Base-by-base conservation (phyloP, 2,113 vertebrate species). In the Notechis scutatus region DNA sequence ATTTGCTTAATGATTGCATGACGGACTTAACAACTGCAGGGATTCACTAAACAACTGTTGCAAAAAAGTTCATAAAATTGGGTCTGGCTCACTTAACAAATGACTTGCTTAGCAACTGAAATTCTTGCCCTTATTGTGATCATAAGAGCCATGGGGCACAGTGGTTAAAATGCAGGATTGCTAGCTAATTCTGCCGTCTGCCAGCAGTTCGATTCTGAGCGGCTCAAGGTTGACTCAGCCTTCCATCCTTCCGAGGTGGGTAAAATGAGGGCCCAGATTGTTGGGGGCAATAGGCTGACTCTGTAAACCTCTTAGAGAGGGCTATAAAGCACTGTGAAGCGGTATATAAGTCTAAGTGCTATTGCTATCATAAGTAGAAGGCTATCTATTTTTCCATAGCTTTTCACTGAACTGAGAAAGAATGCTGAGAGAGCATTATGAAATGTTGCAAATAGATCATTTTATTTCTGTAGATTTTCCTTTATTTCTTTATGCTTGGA, bases 401-500 rank as follows among this genome's bases (percentile, higher is more conserved):
- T 1, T 34, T 64, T 21, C 47, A 24, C 54, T 29, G 54, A 45
- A 54, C 3, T 50, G 42, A 54, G 64, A 91, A 10, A 85, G 34
- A 11, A 85, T 85, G 23, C 10, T 57, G 34, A 24, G 21, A 23
- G 24, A 88, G 29, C 12, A 23, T 50, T 15, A 34, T n/a, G 24
- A 29, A 61, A 34, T 54, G n/a, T 23, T 88, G 45, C 6, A 0
- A 1, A 59, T 47, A 92, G 4, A 56, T 3, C 0, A 93, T 94
- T 91, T 54, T 74, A 89, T 64, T 92, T 0, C 0, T 0, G 34
- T 92, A 29, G 55, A 29, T 42, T 50, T 34, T 1, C 26, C 88
- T 94, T 86, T 87, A 89, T 26, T 94, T 96, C 55, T 52, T 93
- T 89, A 74, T 42, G 93, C 5, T 92, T 93, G 95, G 91, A 95